Conservation (phyloP, 2,888 invertebrate species). For the Brachyptera risi region DNA sequence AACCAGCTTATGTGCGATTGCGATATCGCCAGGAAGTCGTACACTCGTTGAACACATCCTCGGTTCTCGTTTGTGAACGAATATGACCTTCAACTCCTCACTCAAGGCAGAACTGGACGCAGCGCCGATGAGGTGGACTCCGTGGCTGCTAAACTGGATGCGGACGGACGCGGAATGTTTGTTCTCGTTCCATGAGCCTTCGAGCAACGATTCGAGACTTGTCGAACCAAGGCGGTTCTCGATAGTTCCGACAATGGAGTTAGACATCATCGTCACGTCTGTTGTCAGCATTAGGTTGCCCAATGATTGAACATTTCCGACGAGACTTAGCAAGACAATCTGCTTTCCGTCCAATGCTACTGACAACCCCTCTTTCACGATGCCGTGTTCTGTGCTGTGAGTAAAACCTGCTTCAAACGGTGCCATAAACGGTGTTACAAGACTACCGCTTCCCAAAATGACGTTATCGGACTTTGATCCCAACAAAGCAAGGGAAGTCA, state of each 20-base stretch:
- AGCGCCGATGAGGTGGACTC: constrained; percentile 7
- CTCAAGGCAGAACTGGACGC: constrained; percentile 14
- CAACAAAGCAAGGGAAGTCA: background rate
- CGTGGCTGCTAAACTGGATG: background rate
- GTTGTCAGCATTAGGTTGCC: constrained; percentile 19
- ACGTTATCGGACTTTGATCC: constrained; percentile 14
- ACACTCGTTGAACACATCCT: constrained; percentile 12
- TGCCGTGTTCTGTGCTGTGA: constrained; percentile 16
- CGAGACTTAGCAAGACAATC: constrained; percentile 18
- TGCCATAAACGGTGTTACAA: constrained; percentile 22
- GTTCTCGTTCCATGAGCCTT: constrained; percentile 24
- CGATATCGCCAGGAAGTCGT: constrained; percentile 12
- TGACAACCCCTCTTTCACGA: constrained; percentile 11
- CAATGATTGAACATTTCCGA: constrained; percentile 20
- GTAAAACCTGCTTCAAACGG: constrained; percentile 10
- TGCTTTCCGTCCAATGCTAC: constrained; percentile 17
- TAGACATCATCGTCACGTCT: constrained; percentile 13
- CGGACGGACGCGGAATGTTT: background rate
- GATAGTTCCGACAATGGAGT: constrained; percentile 15
- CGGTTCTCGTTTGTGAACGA: constrained; percentile 19
- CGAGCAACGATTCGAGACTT: constrained; percentile 11
- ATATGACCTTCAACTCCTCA: constrained; percentile 8
- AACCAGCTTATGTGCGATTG: constrained; percentile 15
- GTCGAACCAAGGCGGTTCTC: constrained; percentile 5
- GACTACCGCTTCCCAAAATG: constrained; percentile 5